Evolutionary conservation across 2,888 invertebrate genomes (phyloP).

Genomic region (Troides helena): DNA sequence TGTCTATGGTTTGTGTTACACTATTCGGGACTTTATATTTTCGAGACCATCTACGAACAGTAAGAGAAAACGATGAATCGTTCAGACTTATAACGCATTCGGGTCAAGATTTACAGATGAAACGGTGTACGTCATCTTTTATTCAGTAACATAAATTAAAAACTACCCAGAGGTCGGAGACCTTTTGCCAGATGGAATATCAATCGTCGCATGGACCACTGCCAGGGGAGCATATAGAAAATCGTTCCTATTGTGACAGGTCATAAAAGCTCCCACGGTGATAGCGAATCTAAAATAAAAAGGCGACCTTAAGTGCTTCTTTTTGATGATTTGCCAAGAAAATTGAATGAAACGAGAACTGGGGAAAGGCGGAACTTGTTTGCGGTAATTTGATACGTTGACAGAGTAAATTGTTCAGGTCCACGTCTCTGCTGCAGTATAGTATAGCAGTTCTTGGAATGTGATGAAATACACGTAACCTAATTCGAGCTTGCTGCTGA

Average conservation of each 20-base stretch:
- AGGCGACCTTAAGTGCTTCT: conserved; percentile 19
- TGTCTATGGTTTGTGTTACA: no score
- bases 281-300: conserved; percentile 26
- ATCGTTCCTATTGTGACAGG: conserved; percentile 15
- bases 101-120: no score
- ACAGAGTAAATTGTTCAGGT: conserved; percentile 4
- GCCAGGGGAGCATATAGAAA: conserved; percentile 20
- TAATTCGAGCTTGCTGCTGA: no score
- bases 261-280: conserved; percentile 20
- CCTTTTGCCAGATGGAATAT: conserved; percentile 26
- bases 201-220: conserved; percentile 20
- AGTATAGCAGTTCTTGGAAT: no score
- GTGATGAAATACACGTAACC: no score
- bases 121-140: neutral
- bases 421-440: no score
- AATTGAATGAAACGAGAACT: conserved; percentile 23
- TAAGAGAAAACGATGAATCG: neutral
- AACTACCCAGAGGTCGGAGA: conserved; percentile 9
- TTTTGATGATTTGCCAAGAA: conserved; percentile 27
- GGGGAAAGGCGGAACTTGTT: conserved; percentile 23
- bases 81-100: conserved; percentile 1
- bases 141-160: conserved; percentile 3
- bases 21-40: no score
- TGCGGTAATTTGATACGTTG: conserved; percentile 18
- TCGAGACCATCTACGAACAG: no score